Conservation (phyloP, 1,140 invertebrate species). For the Musca domestica region DNA sequence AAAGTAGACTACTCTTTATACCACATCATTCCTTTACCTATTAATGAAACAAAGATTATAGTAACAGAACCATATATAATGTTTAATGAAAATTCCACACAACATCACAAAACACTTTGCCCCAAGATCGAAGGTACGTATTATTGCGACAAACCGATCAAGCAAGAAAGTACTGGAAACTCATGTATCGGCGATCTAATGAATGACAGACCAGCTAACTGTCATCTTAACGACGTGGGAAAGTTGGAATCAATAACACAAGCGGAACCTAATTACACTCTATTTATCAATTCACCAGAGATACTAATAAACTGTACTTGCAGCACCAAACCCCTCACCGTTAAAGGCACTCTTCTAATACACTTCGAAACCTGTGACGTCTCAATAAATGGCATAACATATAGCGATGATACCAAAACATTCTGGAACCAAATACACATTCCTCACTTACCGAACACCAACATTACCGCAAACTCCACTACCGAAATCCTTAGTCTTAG, state of each 20-base stretch:
- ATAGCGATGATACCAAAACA: no score
- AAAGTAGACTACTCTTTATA: background rate
- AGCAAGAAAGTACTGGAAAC: background rate
- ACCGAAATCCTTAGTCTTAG: no score
- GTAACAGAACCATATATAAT: background rate
- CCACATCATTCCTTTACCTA: conserved; percentile 6
- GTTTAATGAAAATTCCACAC: background rate
- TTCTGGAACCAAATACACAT: no score
- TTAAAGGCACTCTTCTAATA: background rate
- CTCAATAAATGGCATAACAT: no score
- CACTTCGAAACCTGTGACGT: no score
- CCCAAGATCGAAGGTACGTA: background rate
- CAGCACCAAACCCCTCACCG: background rate
- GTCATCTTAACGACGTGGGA: background rate
- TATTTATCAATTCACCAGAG: background rate
- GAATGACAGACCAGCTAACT: background rate
- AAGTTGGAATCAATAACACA: background rate
- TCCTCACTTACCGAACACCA: no score
- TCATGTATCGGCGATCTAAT: background rate
- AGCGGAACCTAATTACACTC: background rate
- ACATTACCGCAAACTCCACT: no score
- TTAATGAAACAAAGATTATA: conserved; percentile 2
- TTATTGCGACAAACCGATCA: background rate
- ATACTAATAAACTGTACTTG: background rate
- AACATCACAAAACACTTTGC: conserved; percentile 3